These are phyloP conservation scores for Alauda arvensis DNA, from an alignment of 2,797 vertebrate genomes.

Conservation along the genomic window DNA sequence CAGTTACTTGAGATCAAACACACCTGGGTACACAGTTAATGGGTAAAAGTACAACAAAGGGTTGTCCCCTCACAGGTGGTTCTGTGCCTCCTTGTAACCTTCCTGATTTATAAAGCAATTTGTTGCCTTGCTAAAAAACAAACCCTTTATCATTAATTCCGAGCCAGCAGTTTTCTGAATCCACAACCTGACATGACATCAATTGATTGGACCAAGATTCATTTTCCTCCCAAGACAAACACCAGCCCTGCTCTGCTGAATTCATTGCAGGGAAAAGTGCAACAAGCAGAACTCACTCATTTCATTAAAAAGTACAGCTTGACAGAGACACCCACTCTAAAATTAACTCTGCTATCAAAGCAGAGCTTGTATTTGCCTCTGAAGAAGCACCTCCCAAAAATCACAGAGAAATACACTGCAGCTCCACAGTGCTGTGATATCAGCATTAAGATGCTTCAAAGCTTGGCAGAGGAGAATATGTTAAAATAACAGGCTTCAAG, in stretches of 20 bases:
- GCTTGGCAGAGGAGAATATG: not conserved
- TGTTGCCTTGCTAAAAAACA: not conserved
- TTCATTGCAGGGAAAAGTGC: not conserved
- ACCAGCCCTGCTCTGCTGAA: not conserved
- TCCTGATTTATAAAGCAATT: not conserved
- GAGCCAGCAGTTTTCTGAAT: not conserved
- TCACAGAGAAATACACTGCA: not conserved
- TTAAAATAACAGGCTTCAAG: not conserved
- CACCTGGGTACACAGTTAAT: accelerated
- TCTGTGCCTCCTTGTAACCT: not conserved
- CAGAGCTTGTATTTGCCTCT: not conserved
- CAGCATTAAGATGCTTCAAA: not conserved
- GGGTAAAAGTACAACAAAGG: not conserved
- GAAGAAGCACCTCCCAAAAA: not conserved
- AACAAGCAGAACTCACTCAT: conserved; percentile 2
- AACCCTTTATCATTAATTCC: not conserved
- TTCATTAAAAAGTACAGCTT: conserved; percentile 22
- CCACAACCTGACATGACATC: not conserved
- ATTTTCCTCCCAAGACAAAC: not conserved
- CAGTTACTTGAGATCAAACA: not conserved
- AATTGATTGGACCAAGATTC: not conserved
- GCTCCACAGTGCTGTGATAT: not conserved
- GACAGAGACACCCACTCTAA: conserved; percentile 44
- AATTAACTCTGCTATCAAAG: conserved; percentile 40
- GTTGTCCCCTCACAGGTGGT: not conserved